phyloP scores from a whole-genome alignment of 1,140 invertebrate species.

The Drosophila arizonae region DNA sequence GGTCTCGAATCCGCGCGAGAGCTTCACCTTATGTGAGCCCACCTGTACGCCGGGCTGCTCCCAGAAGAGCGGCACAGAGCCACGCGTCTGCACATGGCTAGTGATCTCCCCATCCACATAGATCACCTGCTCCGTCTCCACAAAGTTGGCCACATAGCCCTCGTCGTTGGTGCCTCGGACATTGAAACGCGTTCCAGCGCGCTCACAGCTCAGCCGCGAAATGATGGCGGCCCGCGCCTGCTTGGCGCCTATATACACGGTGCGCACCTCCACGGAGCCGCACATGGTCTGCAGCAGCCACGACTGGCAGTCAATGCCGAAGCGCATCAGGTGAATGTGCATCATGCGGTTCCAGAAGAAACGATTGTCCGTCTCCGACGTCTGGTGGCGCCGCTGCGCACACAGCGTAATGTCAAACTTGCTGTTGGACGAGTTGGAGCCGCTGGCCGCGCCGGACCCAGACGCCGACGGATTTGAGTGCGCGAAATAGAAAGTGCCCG shows the following conservation, averaged over 20 bases:
- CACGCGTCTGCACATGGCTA: conserved; percentile 94
- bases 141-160: conserved; percentile 99
- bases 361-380: conserved; percentile 93
- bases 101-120: conserved; percentile 94
- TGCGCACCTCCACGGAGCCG: conserved; percentile 97
- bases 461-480: conserved; percentile 84
- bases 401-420: conserved; percentile 95
- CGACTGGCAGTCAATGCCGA: conserved; percentile 92
- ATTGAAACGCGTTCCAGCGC: conserved; percentile 98
- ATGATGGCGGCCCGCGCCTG: conserved; percentile 97
- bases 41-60: conserved; percentile 99
- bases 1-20: conserved; percentile 96
- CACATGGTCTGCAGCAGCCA: conserved; percentile 98
- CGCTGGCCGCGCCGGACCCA: conserved; percentile 80
- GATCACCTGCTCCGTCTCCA: conserved; percentile 99
- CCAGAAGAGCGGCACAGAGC: conserved; percentile 99
- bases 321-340: conserved; percentile 95
- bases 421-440: conserved; percentile 6
- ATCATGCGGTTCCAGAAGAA: conserved; percentile 99
- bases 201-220: conserved; percentile 97
- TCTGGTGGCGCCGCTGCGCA: conserved; percentile 92
- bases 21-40: conserved; percentile 98
- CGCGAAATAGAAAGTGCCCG: conserved; percentile 98
- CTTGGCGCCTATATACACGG: conserved; percentile 96
- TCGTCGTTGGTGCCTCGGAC: conserved; percentile 99